phyloP scores from a whole-genome alignment of 2,888 invertebrate genomes.

The Yponomeuta cagnagella region DNA sequence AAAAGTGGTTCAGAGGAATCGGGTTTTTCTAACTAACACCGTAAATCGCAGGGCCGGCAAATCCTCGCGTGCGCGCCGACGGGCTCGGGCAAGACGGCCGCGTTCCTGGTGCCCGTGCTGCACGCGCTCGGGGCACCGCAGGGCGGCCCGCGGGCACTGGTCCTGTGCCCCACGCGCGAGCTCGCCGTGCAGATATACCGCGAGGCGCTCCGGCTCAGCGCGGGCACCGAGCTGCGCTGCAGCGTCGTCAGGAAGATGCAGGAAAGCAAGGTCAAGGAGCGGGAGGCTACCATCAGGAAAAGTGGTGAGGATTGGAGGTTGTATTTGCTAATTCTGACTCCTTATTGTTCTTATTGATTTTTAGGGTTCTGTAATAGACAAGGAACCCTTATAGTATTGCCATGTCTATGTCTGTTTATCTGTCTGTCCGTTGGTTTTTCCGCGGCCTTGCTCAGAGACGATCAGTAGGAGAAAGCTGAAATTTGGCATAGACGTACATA shows the following conservation, averaged over 20 bases:
- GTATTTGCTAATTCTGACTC: too few relatives aligned
- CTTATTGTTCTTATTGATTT: too few relatives aligned
- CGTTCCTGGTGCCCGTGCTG: slow-evolving; percentile 93
- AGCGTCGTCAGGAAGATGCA: slow-evolving; percentile 88
- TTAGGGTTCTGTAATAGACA: too few relatives aligned
- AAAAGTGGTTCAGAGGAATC: too few relatives aligned
- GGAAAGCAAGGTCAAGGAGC: slow-evolving; percentile 82
- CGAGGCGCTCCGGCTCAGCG: slow-evolving; percentile 85
- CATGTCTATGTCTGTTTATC: too few relatives aligned
- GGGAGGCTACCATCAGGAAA: slow-evolving; percentile 83
- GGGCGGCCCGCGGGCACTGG: slow-evolving; percentile 88
- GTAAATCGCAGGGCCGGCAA: slow-evolving; percentile 78
- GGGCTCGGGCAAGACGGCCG: slow-evolving; percentile 97
- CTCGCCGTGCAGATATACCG: slow-evolving; percentile 92
- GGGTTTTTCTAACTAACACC: background rate
- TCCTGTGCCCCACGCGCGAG: slow-evolving; percentile 95
- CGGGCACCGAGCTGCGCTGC: slow-evolving; percentile 82
- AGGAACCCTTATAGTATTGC: too few relatives aligned
- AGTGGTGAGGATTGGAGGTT: slow-evolving; percentile 75
- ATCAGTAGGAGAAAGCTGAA: too few relatives aligned
- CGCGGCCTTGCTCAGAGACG: too few relatives aligned
- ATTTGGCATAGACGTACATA: too few relatives aligned
- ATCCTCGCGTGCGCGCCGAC: slow-evolving; percentile 97
- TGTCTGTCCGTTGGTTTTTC: too few relatives aligned
- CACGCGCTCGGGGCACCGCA: slow-evolving; percentile 82